Evolutionary conservation across 2,797 vertebrate genomes (phyloP).

Genomic region (Ctenochaetus hawaiiensis): DNA sequence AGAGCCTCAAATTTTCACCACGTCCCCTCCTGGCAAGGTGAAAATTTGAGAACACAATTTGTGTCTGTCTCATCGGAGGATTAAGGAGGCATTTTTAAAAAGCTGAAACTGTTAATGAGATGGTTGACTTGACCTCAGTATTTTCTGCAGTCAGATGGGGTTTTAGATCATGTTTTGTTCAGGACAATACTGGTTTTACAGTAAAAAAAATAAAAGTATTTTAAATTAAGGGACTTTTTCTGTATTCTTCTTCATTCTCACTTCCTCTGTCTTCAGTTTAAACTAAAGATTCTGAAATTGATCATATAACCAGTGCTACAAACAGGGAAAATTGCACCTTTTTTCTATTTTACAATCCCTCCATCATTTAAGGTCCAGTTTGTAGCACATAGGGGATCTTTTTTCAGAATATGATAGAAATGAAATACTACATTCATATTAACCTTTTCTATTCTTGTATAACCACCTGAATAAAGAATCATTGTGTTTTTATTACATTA

Average conservation of each 20-base stretch:
- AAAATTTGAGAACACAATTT: conserved; percentile 40
- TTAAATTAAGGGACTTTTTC: conserved; percentile 12
- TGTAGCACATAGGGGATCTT: too few species aligned
- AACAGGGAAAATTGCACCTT: neutral
- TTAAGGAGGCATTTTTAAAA: conserved; percentile 10
- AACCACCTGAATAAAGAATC: too few species aligned
- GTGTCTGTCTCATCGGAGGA: conserved; percentile 21
- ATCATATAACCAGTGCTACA: neutral
- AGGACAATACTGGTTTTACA: neutral
- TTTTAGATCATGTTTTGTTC: conserved; percentile 6
- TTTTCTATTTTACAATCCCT: neutral
- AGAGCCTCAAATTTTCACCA: conserved; percentile 48
- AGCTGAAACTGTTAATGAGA: conserved; percentile 32
- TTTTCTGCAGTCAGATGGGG: neutral
- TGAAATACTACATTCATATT: too few species aligned
- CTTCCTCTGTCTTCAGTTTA: neutral
- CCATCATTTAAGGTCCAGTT: neutral
- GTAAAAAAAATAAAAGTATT: neutral
- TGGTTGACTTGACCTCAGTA: conserved; percentile 2
- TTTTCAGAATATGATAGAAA: too few species aligned
- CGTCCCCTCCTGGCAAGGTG: conserved; percentile 21
- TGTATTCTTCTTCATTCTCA: neutral
- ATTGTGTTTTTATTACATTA: too few species aligned
- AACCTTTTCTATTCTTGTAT: too few species aligned
- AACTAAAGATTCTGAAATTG: neutral